These are phyloP conservation scores for Triops longicaudatus DNA, from an alignment of 1,140 invertebrate genomes.

Conservation along the genomic window DNA sequence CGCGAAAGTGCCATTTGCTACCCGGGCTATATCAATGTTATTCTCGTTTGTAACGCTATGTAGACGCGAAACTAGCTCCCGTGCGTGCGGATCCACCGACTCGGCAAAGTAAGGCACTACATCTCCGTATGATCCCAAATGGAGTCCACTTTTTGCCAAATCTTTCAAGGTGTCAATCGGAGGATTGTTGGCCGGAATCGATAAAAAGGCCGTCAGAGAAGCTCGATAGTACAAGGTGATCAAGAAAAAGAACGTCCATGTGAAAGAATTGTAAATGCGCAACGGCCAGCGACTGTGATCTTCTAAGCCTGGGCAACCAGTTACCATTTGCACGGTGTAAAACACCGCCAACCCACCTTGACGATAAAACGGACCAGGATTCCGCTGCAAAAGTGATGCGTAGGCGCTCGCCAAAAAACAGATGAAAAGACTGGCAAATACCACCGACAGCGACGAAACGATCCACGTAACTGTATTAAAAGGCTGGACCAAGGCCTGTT, in stretches of 20 bases:
- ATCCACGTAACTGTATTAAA: conserved; percentile 19
- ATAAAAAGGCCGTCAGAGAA: background rate
- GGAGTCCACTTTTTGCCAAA: conserved; percentile 25
- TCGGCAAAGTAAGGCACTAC: background rate
- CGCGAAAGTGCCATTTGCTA: background rate
- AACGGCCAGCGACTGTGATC: conserved; percentile 23
- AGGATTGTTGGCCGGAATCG: conserved; percentile 20
- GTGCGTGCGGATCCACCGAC: background rate
- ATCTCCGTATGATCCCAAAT: background rate
- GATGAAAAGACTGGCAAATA: conserved; percentile 22
- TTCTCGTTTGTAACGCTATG: background rate
- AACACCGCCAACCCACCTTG: conserved; percentile 18
- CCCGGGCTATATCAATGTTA: background rate
- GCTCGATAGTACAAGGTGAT: conserved; percentile 19
- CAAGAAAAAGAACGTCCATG: conserved; percentile 25
- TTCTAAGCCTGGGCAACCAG: background rate
- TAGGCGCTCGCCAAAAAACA: conserved; percentile 2
- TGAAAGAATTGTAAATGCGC: conserved; percentile 23
- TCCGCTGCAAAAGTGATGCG: background rate
- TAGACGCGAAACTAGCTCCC: background rate
- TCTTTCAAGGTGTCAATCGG: conserved; percentile 29
- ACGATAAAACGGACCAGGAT: background rate
- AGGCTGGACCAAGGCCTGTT: conserved; percentile 20
- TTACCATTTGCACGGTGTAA: conserved; percentile 22
- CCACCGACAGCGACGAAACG: background rate